phyloP scores from a whole-genome alignment of 2,797 vertebrate genomes.

The Esox masquinongy region DNA sequence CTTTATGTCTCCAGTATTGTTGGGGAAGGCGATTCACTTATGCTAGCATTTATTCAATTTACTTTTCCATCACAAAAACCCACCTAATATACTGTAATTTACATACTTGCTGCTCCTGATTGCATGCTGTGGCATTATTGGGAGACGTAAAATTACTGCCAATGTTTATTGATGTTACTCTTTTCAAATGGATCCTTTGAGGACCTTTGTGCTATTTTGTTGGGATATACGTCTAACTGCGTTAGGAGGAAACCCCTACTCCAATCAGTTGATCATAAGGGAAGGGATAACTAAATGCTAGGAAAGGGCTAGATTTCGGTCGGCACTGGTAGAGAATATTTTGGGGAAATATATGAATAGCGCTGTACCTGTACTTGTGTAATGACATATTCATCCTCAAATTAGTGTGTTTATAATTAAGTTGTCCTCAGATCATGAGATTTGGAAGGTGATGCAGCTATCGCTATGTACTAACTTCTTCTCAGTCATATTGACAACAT shows the following conservation, averaged over 20 bases:
- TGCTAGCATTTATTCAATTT: not conserved
- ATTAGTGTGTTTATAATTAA: conserved; percentile 3
- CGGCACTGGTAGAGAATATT: not conserved
- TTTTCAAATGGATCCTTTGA: not conserved
- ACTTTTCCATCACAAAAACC: not conserved
- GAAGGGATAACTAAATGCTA: not conserved
- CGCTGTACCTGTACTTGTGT: not conserved
- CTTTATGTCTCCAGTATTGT: not conserved
- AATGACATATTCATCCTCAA: conserved; percentile 4
- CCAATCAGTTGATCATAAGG: not conserved
- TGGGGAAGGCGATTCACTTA: not conserved
- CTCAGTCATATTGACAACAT: not conserved
- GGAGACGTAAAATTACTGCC: not conserved
- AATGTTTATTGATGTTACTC: not conserved
- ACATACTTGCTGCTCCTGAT: not conserved
- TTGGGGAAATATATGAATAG: not conserved
- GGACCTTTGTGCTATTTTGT: not conserved
- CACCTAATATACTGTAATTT: not conserved
- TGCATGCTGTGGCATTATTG: not conserved
- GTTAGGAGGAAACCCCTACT: not conserved
- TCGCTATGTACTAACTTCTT: not conserved
- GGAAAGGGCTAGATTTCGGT: not conserved
- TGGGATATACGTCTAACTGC: not conserved
- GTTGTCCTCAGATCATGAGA: not conserved
- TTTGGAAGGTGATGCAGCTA: conserved; percentile 2